Percentiles rank a stretch among this genome's conserved stretches.
Conservation (phyloP, 2,797 vertebrate species). For the Columba guinea region DNA sequence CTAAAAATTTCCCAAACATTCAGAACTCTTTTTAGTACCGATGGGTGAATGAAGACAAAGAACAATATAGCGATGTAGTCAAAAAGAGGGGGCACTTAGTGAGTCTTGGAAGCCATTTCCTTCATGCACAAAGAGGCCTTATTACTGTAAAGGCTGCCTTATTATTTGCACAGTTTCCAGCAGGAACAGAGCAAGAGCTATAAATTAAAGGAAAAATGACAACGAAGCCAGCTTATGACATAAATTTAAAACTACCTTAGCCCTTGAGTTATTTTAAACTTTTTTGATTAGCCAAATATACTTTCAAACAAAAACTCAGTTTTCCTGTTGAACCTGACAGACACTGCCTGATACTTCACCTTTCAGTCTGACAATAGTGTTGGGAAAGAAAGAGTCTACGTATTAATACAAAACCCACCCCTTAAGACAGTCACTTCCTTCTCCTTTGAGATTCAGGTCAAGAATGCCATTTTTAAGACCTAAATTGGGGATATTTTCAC, state of each 20-base stretch:
- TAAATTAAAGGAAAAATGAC: not conserved
- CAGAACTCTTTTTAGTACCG: not conserved
- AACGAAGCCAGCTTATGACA: not conserved
- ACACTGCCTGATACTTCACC: not conserved
- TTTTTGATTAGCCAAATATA: not conserved
- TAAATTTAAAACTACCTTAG: not conserved
- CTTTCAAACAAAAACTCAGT: not conserved
- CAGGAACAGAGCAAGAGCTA: not conserved
- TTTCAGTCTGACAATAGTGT: not conserved
- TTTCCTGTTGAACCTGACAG: not conserved
- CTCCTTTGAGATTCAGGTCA: not conserved
- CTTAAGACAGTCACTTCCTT: not conserved
- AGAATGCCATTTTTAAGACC: not conserved
- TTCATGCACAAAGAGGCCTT: not conserved
- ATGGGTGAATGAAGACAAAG: not conserved
- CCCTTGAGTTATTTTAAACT: not conserved
- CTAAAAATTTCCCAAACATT: not conserved
- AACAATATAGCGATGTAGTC: not conserved
- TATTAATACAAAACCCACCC: not conserved
- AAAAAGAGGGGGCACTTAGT: not conserved
- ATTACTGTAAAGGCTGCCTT: not conserved
- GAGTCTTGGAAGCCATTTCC: not conserved
- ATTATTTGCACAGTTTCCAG: not conserved
- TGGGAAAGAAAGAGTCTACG: not conserved
- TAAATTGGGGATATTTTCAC: not conserved